These are phyloP conservation scores for Masticophis lateralis DNA, from an alignment of 2,797 vertebrate genomes.

Conservation along the genomic window DNA sequence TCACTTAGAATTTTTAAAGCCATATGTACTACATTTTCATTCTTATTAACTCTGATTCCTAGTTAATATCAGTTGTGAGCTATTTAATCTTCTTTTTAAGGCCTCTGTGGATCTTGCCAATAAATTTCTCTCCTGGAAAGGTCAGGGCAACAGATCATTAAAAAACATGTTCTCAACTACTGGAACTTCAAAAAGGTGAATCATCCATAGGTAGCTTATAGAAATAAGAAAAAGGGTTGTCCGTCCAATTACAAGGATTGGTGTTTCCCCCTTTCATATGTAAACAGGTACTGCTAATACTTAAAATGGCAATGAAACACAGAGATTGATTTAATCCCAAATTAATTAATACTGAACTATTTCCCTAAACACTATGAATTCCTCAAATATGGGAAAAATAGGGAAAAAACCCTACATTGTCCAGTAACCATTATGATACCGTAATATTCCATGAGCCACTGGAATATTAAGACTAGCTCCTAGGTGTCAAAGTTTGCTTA, in stretches of 20 bases:
- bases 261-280: neutral
- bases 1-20: constrained; percentile 32
- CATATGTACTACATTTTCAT: constrained; percentile 16
- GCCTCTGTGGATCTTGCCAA: constrained; percentile 8
- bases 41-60: constrained; percentile 11
- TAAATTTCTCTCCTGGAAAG: constrained; percentile 21
- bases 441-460: neutral
- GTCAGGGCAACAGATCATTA: constrained; percentile 10
- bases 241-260: neutral
- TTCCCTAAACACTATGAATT: neutral
- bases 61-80: constrained; percentile 3
- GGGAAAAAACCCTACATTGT: neutral
- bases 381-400: neutral
- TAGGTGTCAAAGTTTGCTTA: neutral
- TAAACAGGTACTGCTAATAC: neutral
- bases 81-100: constrained; percentile 37
- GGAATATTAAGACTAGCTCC: neutral
- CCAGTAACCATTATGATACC: neutral
- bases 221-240: neutral
- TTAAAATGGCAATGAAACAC: neutral
- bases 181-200: constrained; percentile 2
- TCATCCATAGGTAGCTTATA: neutral
- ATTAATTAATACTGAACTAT: neutral
- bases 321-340: neutral
- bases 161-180: neutral